Percentiles rank a stretch among this genome's conserved stretches.
Conservation (phyloP, 2,797 vertebrate species). For the Acanthornis magna region DNA sequence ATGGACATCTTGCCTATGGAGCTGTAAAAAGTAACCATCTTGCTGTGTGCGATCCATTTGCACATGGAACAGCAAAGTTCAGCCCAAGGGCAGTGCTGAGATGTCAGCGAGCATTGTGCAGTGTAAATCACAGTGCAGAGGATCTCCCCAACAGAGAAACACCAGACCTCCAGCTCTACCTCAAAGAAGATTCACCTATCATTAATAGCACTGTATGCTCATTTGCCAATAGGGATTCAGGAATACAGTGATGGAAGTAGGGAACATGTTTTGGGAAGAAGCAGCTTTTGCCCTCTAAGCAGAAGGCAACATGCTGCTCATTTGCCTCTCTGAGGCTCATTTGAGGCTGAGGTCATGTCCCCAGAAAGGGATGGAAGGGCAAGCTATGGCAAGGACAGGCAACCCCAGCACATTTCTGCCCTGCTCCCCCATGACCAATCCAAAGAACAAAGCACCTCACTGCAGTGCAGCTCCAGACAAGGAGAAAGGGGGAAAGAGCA, state of each 20-base stretch:
- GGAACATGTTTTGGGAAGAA: not conserved
- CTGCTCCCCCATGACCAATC: fast-evolving
- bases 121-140: not conserved
- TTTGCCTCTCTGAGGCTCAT: not conserved
- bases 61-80: not conserved
- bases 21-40: not conserved
- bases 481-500: not conserved
- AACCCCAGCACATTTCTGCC: not conserved
- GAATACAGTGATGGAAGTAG: not conserved
- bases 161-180: not conserved
- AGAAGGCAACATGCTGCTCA: not conserved
- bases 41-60: fast-evolving
- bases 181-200: not conserved
- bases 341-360: not conserved
- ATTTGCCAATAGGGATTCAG: not conserved
- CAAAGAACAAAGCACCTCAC: not conserved
- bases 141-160: not conserved
- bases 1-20: fast-evolving
- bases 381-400: not conserved
- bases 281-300: not conserved
- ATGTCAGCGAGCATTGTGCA: not conserved
- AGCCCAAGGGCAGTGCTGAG: not conserved
- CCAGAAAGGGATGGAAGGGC: not conserved
- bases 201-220: not conserved
- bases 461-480: not conserved